These are phyloP conservation scores for Leptobrachium ailaonicum DNA, from an alignment of 2,113 vertebrate genomes.

Conservation along the genomic window DNA sequence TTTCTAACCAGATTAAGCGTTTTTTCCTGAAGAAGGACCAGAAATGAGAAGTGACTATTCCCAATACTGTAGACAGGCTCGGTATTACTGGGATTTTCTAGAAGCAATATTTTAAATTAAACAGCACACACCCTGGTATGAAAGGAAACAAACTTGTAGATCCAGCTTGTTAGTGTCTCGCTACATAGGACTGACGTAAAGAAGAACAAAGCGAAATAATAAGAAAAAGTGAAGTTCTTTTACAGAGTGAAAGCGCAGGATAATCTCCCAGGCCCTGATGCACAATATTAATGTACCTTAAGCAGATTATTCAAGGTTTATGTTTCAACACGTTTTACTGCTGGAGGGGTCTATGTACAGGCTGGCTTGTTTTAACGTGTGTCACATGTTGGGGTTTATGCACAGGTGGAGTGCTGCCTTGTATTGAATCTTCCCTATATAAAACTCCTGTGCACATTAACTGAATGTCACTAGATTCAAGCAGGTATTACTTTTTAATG, in stretches of 20 bases:
- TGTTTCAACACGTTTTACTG: neutral
- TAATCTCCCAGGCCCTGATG: neutral
- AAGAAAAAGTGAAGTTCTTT: neutral
- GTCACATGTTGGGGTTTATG: neutral
- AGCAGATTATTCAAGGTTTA: neutral
- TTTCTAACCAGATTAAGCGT: no score
- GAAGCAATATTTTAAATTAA: no score
- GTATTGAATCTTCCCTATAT: neutral
- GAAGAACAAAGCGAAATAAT: no score
- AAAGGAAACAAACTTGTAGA: no score
- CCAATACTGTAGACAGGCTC: no score
- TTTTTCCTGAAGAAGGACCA: no score
- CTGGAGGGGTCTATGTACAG: neutral
- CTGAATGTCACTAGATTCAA: neutral
- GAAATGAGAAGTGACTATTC: no score
- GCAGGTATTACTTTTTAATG: neutral
- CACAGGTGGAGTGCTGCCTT: neutral
- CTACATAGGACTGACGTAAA: no score
- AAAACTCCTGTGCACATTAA: neutral
- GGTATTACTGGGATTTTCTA: no score
- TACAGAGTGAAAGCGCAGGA: neutral
- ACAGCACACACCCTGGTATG: no score
- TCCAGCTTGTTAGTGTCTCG: no score
- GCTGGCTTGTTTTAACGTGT: slow-evolving; percentile 1
- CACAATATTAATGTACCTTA: neutral